These are phyloP conservation scores for Drosophila watanabei DNA, from an alignment of 1,140 invertebrate species.

Conservation along the genomic window DNA sequence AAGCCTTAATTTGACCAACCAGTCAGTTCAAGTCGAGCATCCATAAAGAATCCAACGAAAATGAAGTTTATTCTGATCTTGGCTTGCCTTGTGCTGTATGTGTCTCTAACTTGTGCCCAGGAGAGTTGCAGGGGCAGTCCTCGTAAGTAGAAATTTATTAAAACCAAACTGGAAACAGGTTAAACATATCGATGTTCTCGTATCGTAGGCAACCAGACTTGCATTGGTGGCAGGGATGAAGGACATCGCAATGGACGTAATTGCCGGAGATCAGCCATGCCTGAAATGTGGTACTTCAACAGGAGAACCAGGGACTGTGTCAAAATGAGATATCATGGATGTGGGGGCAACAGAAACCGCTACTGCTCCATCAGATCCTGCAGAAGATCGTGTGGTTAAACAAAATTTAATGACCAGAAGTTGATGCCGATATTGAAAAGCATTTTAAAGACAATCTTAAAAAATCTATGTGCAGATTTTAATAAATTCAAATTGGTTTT, in stretches of 20 bases:
- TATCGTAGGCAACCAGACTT: neutral
- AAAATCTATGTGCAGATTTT: neutral
- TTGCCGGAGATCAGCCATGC: neutral
- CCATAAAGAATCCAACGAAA: neutral
- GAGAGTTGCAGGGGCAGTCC: neutral
- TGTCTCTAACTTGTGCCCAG: neutral
- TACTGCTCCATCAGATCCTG: constrained; percentile 13
- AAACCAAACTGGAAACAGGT: neutral
- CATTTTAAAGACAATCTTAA: neutral
- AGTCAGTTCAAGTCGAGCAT: neutral
- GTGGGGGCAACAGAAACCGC: constrained; percentile 14
- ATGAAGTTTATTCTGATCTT: constrained; percentile 6
- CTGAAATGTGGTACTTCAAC: constrained; percentile 11
- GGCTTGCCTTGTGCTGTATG: constrained; percentile 1
- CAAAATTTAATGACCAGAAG: neutral
- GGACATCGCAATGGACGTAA: neutral
- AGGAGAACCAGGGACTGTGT: neutral
- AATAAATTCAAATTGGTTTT: neutral
- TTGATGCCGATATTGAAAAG: neutral
- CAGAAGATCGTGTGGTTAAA: constrained; percentile 3
- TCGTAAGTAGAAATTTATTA: neutral
- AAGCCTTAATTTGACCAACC: neutral
- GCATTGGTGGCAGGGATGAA: constrained; percentile 1
- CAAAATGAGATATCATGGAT: constrained; percentile 16
- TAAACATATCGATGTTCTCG: neutral